Evolutionary conservation across 2,113 vertebrate genomes (phyloP), one percentile per base, ranked within the genome.

Genomic region (Dicrurus megarhynchus): DNA sequence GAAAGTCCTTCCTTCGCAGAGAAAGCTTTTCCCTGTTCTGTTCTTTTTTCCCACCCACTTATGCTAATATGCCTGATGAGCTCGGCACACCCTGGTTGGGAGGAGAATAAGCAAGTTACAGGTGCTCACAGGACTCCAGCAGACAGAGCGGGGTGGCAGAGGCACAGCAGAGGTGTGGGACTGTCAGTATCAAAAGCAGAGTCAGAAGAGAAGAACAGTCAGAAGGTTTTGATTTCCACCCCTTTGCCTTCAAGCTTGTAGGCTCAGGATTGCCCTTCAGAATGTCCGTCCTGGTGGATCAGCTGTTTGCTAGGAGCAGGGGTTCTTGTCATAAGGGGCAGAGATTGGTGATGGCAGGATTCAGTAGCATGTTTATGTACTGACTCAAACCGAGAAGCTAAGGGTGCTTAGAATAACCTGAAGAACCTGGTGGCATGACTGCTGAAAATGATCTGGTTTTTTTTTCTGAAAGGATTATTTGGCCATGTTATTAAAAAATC

Each of bases 51-150:
- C 10, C 18, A 2, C 30, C 30, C n/a, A 2, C 10, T 79, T 63
- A 24, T 3, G 0, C 37, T 19, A 1, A 23, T 0, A 0, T 42
- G 32, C 42, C 30, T 28, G 13, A n/a, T 11, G 64, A 47, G 44
- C 47, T 61, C 0, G 0, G 20, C 20, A 11, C 42, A 6, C 26
- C 0, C 2, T 65, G 41, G 6, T 22, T 1, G 3, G 11, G 70
- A 57, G 63, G 32, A 59, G 60, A 78, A 14, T 11, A 4, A 61
- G 46, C 21, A 46, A 33, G 15, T 69, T 52, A 8, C 8, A 32
- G 61, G 26, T 53, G 47, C 39, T 84, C 13, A 4, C 14, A 69
- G 23, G 28, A 10, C 17, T 74, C 9, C 42, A 44, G 68, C 46
- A 67, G 33, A 7, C 39, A 19, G 41, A 57, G 78, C 0, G 1